phyloP scores from a whole-genome alignment of 2,113 vertebrate species.

The Vombatus ursinus region DNA sequence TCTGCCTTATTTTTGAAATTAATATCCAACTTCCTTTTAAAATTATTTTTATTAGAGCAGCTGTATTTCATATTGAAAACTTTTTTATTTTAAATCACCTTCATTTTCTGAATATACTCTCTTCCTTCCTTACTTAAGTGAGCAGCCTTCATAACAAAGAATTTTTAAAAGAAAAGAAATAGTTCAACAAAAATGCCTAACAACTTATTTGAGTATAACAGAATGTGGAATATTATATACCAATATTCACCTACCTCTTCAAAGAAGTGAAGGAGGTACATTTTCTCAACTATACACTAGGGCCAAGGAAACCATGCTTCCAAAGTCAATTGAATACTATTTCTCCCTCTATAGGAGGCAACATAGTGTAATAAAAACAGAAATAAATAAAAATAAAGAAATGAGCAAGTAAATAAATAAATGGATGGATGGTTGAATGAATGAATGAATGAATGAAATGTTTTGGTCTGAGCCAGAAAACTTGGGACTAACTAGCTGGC shows the following conservation, averaged over 20 bases:
- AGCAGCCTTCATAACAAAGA: not conserved
- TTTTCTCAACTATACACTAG: not conserved
- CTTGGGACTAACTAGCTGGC: too few relatives aligned
- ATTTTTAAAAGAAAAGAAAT: not conserved
- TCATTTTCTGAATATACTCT: not conserved
- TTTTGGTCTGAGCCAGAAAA: too few relatives aligned
- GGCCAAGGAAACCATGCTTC: not conserved
- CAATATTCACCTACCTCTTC: not conserved
- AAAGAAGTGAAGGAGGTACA: not conserved
- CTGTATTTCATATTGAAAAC: not conserved
- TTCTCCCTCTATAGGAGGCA: not conserved
- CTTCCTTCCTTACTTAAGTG: not conserved
- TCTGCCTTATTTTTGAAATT: not conserved
- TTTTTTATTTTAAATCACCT: not conserved
- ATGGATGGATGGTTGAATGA: not conserved
- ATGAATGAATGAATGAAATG: not conserved
- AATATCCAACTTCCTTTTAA: not conserved
- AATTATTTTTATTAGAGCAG: not conserved
- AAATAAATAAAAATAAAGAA: not conserved
- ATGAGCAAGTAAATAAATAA: not conserved
- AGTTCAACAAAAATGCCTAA: not conserved
- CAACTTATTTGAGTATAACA: not conserved
- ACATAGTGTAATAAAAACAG: not conserved
- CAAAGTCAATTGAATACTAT: not conserved
- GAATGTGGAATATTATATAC: not conserved